Evolutionary conservation across 2,888 invertebrate species (phyloP), one percentile per base, ranked within the genome.

Genomic region (Tethea ocularis): DNA sequence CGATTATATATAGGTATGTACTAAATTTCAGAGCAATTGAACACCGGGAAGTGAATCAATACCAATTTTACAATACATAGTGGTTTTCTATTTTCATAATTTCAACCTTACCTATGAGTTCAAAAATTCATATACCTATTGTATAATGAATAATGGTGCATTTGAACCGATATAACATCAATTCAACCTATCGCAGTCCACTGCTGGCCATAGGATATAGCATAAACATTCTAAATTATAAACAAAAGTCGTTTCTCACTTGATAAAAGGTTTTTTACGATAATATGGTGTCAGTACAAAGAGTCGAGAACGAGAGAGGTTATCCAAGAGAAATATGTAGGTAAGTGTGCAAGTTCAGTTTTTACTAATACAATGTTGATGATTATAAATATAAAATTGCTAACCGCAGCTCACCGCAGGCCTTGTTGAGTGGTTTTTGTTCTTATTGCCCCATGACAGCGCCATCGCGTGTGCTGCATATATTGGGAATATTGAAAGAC

Each of bases 301-400:
- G n/a, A n/a, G n/a, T n/a, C n/a, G n/a, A n/a, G n/a, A n/a, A 11
- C 33, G 8, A 11, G 36, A 36, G 20, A n/a, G 33, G 33, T 33
- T 54, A 22, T 33, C 46, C 46, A 20, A 33, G 20, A 33, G 22
- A 54, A 54, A 33, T 54, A 33, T 54, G 54, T 54, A 54, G 54
- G 54, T 54, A 66, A 72, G 71, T 72, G 63, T 74, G 74, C 74
- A 73, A 72, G 76, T 74, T 77, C 77, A 78, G 75, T 78, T 77
- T 78, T 80, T 77, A 74, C 80, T 83, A 79, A 75, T 79, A 75
- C 72, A 74, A 73, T 75, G 72, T 72, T 72, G 72, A 80, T 78
- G 77, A 84, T 83, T 83, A 83, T 82, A 80, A 82, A 85, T 82
- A 85, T 83, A 81, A 84, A 82, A 85, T 81, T 74, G 83, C 82